These are phyloP conservation scores for Sebastolobus alascanus DNA, from an alignment of 2,797 vertebrate genomes.

Conservation along the genomic window DNA sequence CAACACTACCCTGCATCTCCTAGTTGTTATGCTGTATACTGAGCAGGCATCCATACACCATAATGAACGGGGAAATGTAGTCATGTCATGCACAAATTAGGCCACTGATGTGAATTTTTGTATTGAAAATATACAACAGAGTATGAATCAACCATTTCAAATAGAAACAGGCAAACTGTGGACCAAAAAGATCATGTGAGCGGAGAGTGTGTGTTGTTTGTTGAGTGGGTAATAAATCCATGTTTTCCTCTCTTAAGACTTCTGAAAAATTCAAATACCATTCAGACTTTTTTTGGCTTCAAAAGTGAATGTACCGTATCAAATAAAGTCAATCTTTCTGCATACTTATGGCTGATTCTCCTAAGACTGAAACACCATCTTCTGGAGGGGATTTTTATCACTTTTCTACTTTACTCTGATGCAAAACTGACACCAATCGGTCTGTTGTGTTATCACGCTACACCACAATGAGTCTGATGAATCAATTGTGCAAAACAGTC, in stretches of 20 bases:
- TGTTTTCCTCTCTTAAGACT: conserved; percentile 59
- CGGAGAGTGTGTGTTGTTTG: conserved; percentile 60
- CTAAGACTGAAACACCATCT: conserved; percentile 57
- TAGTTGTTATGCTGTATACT: conserved; percentile 70
- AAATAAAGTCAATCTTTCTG: conserved; percentile 77
- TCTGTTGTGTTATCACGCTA: conserved; percentile 34
- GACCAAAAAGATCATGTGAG: conserved; percentile 74
- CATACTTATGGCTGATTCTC: conserved; percentile 69
- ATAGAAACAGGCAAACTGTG: conserved; percentile 59
- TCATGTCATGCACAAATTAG: conserved; percentile 66
- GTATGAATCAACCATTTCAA: conserved; percentile 66
- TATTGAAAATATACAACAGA: conserved; percentile 44
- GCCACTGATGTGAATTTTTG: conserved; percentile 61
- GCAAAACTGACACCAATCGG: conserved; percentile 49
- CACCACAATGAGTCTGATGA: conserved; percentile 55
- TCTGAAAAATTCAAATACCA: conserved; percentile 53
- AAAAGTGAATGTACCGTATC: conserved; percentile 79
- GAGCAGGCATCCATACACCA: conserved; percentile 68
- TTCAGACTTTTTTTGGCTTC: conserved; percentile 59
- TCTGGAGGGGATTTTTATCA: conserved; percentile 30
- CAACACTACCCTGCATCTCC: conserved; percentile 81
- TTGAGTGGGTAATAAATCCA: conserved; percentile 58
- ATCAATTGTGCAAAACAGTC: conserved; percentile 64
- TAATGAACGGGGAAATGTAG: conserved; percentile 59
- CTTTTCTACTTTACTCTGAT: conserved; percentile 30